Percentiles rank a stretch among this genome's conserved stretches.
Evolutionary conservation across 2,113 vertebrate species (phyloP).

Genomic region (Australoheros scitulus): DNA sequence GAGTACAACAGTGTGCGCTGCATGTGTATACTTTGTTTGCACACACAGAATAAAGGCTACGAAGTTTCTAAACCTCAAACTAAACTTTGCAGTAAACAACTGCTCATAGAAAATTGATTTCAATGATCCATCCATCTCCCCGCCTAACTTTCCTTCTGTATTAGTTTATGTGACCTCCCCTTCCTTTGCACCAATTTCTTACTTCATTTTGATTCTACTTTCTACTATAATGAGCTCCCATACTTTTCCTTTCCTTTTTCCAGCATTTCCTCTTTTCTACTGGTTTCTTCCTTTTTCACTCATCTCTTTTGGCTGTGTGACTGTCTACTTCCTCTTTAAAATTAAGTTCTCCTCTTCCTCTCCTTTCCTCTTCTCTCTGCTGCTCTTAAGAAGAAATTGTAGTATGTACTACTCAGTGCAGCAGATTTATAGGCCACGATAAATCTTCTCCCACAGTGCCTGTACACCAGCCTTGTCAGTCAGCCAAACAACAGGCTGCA

Average conservation of each 20-base stretch:
- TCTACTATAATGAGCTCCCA: background rate
- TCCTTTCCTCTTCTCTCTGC: background rate
- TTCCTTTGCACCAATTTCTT: background rate
- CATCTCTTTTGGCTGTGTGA: background rate
- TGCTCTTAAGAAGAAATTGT: conserved; percentile 24
- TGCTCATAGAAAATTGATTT: background rate
- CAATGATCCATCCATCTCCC: background rate
- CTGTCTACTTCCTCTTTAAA: conserved; percentile 20
- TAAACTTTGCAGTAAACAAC: background rate
- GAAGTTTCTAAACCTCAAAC: background rate
- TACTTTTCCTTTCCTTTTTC: background rate
- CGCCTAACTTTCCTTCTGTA: background rate
- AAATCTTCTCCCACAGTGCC: conserved; percentile 49
- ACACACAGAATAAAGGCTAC: background rate
- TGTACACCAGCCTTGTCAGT: conserved; percentile 50
- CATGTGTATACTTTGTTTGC: background rate
- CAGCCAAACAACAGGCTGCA: conserved; percentile 71
- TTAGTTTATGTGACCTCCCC: background rate
- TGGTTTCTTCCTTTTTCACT: background rate
- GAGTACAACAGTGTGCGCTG: background rate
- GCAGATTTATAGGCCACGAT: conserved; percentile 67
- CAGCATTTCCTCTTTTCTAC: conserved; percentile 23
- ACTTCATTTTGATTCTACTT: background rate
- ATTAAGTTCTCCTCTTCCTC: background rate
- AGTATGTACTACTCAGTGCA: conserved; percentile 34